Evolutionary conservation across 2,888 invertebrate genomes (phyloP).

Genomic region (Abscondita cerata): DNA sequence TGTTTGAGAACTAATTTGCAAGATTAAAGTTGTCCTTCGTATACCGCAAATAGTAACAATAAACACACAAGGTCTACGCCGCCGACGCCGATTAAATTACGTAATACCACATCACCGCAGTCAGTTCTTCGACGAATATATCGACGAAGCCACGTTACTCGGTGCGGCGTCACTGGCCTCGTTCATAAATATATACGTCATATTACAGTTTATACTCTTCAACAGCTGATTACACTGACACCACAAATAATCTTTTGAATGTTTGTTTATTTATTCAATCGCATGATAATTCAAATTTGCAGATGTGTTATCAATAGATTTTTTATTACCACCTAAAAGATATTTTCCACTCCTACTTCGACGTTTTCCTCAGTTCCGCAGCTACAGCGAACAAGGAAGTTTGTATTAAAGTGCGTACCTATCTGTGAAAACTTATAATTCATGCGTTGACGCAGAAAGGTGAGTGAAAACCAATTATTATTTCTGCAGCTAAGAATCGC

Average conservation of each 20-base stretch:
- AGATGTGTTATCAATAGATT: constrained; percentile 7
- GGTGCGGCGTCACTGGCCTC: constrained; percentile 33
- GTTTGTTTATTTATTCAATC: constrained; percentile 24
- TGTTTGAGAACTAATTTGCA: neutral
- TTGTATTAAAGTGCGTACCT: constrained; percentile 13
- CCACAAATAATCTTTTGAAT: constrained; percentile 15
- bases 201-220: constrained; percentile 25
- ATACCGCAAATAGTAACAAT: constrained; percentile 22
- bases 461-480: constrained; percentile 1
- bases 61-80: constrained; percentile 32
- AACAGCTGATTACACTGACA: constrained; percentile 25
- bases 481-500: too few relatives aligned
- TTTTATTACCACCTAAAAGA: constrained; percentile 4
- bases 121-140: constrained; percentile 36
- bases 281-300: constrained; percentile 17
- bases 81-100: constrained; percentile 36
- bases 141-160: constrained; percentile 35
- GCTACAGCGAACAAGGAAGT: constrained; percentile 10
- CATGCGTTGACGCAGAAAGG: constrained; percentile 2
- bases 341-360: constrained; percentile 11
- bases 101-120: constrained; percentile 31
- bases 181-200: constrained; percentile 26
- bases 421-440: constrained; percentile 9
- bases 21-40: constrained; percentile 17
- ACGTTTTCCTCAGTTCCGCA: constrained; percentile 13